Evolutionary conservation across 2,888 invertebrate genomes (phyloP).

Genomic region (Drosophila anomalata): DNA sequence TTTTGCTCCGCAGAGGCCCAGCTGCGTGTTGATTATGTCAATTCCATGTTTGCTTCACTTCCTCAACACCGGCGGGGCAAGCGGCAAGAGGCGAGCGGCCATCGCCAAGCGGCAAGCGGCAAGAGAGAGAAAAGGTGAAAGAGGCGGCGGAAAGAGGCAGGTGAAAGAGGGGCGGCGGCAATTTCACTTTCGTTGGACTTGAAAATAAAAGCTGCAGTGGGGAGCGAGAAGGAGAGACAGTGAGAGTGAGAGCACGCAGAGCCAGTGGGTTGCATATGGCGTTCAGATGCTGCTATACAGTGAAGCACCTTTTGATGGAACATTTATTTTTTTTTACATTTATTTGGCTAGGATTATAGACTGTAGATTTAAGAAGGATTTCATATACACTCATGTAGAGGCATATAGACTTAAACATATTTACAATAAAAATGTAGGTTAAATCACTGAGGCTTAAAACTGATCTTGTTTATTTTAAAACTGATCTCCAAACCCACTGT

Average conservation of each 20-base stretch:
- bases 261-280: constrained; percentile 49
- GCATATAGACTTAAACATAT: too few species aligned
- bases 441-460: not conserved
- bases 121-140: constrained; percentile 22
- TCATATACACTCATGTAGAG: too few species aligned
- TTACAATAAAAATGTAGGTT: constrained; percentile 17
- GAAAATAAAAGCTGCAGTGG: constrained; percentile 65
- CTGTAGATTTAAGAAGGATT: not conserved
- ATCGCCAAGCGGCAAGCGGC: not conserved
- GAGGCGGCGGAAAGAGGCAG: constrained; percentile 10
- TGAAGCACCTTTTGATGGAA: constrained; percentile 45
- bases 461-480: not conserved
- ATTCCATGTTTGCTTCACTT: constrained; percentile 78
- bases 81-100: constrained; percentile 2
- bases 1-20: constrained; percentile 62
- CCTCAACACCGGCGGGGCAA: constrained; percentile 54
- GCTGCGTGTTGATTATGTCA: constrained; percentile 74
- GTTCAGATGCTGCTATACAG: constrained; percentile 44
- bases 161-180: constrained; percentile 42
- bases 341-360: not conserved
- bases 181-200: constrained; percentile 81
- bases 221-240: constrained; percentile 15
- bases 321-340: not conserved
- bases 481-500: constrained; percentile 14
- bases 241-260: constrained; percentile 30